Conservation (phyloP, 2,113 vertebrate genomes). For the Dunckerocampus dactyliophorus region DNA sequence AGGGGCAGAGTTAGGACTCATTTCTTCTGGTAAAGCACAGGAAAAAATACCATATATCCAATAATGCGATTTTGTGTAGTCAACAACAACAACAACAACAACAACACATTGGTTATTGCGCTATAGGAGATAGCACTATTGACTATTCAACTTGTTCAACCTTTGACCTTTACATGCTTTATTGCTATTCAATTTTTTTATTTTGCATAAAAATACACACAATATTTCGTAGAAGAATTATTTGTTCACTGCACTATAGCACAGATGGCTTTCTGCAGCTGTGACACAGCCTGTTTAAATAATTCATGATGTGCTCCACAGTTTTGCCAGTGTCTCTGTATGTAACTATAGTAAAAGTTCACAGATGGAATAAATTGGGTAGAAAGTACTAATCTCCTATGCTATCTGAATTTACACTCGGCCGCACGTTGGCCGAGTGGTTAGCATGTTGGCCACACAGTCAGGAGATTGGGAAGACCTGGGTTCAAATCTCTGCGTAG, state of each 20-base stretch:
- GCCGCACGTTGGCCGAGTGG: no score
- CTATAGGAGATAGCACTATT: not conserved
- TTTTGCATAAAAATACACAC: not conserved
- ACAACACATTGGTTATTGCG: no score
- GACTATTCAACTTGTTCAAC: not conserved
- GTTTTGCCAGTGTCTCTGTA: slow-evolving; percentile 18
- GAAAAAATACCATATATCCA: no score
- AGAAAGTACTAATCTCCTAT: slow-evolving; percentile 5
- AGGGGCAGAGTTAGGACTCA: not conserved
- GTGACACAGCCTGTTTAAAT: slow-evolving; percentile 31
- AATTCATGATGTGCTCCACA: slow-evolving; percentile 17
- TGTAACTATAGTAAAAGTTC: slow-evolving; percentile 21
- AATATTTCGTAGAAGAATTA: not conserved
- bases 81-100: no score
- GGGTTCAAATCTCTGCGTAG: no score
- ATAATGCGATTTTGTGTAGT: no score
- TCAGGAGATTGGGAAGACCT: no score
- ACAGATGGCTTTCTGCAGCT: slow-evolving; percentile 10
- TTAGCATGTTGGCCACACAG: no score
- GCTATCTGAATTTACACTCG: slow-evolving; percentile 29
- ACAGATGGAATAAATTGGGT: slow-evolving; percentile 8
- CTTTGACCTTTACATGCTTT: not conserved
- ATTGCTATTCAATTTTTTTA: no score
- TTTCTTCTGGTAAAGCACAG: no score
- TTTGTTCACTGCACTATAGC: not conserved